These are phyloP conservation scores for Ctenosaura bakeri DNA, from an alignment of 2,797 vertebrate species.

Conservation along the genomic window DNA sequence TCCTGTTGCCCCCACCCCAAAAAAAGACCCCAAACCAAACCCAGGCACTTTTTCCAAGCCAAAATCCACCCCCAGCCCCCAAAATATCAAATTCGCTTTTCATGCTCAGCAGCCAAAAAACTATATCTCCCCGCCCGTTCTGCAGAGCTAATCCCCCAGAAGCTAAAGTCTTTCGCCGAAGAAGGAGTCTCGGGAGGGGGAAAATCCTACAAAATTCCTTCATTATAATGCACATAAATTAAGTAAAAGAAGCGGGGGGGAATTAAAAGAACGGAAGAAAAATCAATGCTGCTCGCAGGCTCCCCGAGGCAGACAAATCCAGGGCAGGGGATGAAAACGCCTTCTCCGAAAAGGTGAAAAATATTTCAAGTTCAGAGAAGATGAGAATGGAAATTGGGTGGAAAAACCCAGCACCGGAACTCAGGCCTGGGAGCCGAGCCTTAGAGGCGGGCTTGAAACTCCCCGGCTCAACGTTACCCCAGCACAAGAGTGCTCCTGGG, in stretches of 20 bases:
- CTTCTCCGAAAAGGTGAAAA: neutral
- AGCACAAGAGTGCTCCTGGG: neutral
- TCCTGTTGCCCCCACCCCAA: too few species aligned
- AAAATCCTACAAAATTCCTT: neutral
- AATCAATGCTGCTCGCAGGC: neutral
- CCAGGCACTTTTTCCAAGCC: too few species aligned
- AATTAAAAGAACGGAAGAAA: neutral
- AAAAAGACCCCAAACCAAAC: too few species aligned
- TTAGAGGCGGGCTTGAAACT: neutral
- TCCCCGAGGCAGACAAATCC: neutral
- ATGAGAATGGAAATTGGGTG: neutral
- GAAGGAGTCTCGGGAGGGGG: too few species aligned
- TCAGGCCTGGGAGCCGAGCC: too few species aligned
- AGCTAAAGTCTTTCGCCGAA: neutral
- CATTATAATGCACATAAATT: conserved; percentile 31
- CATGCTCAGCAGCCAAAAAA: neutral
- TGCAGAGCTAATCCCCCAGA: neutral
- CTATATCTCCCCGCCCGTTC: neutral
- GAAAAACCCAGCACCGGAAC: neutral
- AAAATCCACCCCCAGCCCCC: too few species aligned
- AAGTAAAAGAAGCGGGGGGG: neutral
- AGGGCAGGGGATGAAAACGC: neutral
- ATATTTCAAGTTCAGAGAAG: neutral
- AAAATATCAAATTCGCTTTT: neutral
- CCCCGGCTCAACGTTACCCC: too few species aligned